A percentile compares a stretch with the other conserved stretches of the same genome.
These are phyloP conservation scores for Hydropsyche betteni DNA, from an alignment of 2,888 invertebrate genomes.

Conservation along the genomic window DNA sequence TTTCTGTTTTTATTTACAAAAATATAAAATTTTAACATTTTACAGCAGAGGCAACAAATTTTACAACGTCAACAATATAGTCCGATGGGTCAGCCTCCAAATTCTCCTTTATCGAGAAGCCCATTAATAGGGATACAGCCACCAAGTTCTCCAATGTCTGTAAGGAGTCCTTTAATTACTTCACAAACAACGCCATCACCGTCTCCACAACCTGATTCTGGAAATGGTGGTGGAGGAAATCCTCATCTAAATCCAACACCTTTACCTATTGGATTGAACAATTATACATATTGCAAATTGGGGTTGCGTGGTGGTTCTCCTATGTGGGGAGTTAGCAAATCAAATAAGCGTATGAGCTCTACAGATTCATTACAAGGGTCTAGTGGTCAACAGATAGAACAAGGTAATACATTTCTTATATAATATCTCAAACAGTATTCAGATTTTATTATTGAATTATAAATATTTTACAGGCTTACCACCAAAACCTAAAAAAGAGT, in stretches of 20 bases:
- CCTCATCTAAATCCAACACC: constrained; percentile 69
- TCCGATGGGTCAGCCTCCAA: constrained; percentile 66
- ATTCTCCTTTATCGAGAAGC: constrained; percentile 68
- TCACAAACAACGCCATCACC: constrained; percentile 43
- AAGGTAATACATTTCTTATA: constrained; percentile 20
- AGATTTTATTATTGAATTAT: no score
- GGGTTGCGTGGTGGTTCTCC: constrained; percentile 74
- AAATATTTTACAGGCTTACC: constrained; percentile 36
- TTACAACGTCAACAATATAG: constrained; percentile 65
- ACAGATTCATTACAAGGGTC: constrained; percentile 37
- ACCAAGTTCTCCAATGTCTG: constrained; percentile 47
- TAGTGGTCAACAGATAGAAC: constrained; percentile 43
- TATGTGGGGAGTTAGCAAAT: constrained; percentile 66
- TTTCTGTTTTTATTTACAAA: not conserved
- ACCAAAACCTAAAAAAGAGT: constrained; percentile 59
- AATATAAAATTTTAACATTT: not conserved
- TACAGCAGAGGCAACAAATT: constrained; percentile 62
- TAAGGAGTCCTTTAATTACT: constrained; percentile 29
- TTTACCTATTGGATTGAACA: constrained; percentile 67
- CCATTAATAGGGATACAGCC: constrained; percentile 64
- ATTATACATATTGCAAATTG: constrained; percentile 69
- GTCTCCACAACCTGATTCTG: constrained; percentile 55
- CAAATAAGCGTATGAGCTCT: constrained; percentile 54
- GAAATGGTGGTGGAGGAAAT: constrained; percentile 56
- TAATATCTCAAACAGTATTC: not conserved